A percentile compares a stretch with the other conserved stretches of the same genome.
These are phyloP conservation scores for Scaptomyza reducta DNA, from an alignment of 2,888 invertebrate genomes.

Conservation along the genomic window DNA sequence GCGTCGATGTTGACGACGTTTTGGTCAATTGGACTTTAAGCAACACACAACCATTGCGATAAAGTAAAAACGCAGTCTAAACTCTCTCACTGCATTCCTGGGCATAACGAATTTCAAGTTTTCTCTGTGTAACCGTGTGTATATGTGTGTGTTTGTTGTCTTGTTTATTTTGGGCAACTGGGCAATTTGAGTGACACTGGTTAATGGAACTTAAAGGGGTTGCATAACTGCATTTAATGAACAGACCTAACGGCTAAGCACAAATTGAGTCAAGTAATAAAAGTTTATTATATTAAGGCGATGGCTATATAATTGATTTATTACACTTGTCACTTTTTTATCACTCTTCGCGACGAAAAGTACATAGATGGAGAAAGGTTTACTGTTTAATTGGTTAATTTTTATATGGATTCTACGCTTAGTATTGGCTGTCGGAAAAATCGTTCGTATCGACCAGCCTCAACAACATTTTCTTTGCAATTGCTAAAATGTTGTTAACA, in stretches of 20 bases:
- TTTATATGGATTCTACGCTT: background rate
- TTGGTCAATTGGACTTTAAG: slow-evolving; percentile 44
- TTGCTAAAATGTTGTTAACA: too few relatives aligned
- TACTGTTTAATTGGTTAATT: background rate
- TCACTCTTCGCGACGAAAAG: background rate
- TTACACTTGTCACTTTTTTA: slow-evolving; percentile 18
- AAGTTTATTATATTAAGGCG: slow-evolving; percentile 10
- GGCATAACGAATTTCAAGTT: slow-evolving; percentile 54
- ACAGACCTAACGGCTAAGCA: slow-evolving; percentile 9
- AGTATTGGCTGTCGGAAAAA: background rate
- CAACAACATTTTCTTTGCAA: background rate
- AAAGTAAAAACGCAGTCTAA: slow-evolving; percentile 19
- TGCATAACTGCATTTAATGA: slow-evolving; percentile 33
- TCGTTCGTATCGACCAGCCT: background rate
- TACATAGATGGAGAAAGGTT: background rate
- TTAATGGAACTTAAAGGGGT: slow-evolving; percentile 36
- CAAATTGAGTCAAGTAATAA: slow-evolving; percentile 20
- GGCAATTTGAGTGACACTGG: slow-evolving; percentile 61
- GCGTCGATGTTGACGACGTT: slow-evolving; percentile 63
- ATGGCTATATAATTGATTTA: background rate
- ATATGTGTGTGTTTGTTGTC: background rate
- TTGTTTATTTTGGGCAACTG: slow-evolving; percentile 49
- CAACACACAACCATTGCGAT: slow-evolving; percentile 12
- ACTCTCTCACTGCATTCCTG: slow-evolving; percentile 52
- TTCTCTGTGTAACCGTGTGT: slow-evolving; percentile 26